Evolutionary conservation across 1,140 invertebrate genomes (phyloP), one percentile per base, ranked within the genome.

Genomic region (Physella acuta): DNA sequence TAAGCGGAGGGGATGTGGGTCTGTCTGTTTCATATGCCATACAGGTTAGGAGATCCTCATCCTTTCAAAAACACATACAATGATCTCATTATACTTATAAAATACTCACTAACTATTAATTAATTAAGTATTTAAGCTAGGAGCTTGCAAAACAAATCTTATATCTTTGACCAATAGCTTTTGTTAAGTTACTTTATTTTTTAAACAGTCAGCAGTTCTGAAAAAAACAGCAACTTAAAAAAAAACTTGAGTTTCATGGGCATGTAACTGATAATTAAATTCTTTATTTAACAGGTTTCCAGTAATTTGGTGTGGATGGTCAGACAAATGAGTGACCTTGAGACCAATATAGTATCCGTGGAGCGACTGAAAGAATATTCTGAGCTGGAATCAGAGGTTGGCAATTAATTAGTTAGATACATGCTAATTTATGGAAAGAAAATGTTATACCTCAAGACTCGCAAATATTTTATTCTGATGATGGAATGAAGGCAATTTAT

Each of bases 301-400:
- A 92, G 93, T 88, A 93, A 92, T 0, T 85, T 98, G 14, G 97
- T 96, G 80, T 96, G 94, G 94, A 85, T 97, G 68, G 94, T 98
- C 2, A 87, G 94, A 68, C 95, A 96, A 92, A 92, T 93, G 1
- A 93, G 93, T 1, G 94, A 97, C 78, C 91, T 98, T 20, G 95
- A 98, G 87, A 97, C 94, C 0, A 97, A 97, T 80, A 95, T 98
- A 66, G 95, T 98, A 0, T 94, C 94, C 5, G 94, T 98, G 1
- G 96, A 98, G 84, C 90, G 96, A 81, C 94, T 98, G 73, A 94
- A 94, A 80, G 95, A 98, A 79, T 98, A 98, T 79, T 90, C 91
- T 0, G 92, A 96, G 81, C 92, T 92, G 0, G 85, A 88, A 64
- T 74, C 80, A 34, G 87, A 88, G 77, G 72, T 73, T 34, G 39